These are phyloP conservation scores for Ploceus nigricollis DNA, from an alignment of 2,113 vertebrate genomes.

Conservation along the genomic window DNA sequence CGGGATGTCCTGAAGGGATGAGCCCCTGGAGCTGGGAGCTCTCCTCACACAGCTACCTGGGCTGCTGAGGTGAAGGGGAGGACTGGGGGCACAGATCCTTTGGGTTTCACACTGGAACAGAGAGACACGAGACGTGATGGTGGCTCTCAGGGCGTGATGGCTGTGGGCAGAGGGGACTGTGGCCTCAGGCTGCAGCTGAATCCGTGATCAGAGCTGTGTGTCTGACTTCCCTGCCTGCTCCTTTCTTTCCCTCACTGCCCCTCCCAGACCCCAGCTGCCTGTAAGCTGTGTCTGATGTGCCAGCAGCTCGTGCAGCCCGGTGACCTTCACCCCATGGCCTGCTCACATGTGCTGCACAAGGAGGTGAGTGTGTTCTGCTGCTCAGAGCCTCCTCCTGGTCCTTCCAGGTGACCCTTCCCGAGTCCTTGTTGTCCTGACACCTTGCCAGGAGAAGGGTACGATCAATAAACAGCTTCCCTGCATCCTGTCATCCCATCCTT, in stretches of 20 bases:
- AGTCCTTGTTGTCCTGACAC: not conserved
- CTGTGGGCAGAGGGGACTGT: not conserved
- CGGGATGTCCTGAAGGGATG: not conserved
- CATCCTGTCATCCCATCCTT: not conserved
- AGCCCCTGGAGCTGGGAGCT: not conserved
- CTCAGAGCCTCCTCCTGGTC: fast-evolving
- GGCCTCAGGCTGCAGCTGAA: not conserved
- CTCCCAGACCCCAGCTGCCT: slow-evolving; percentile 48
- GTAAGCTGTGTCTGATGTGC: slow-evolving; percentile 89
- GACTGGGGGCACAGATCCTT: not conserved
- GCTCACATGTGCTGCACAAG: slow-evolving; percentile 84
- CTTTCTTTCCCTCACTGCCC: not conserved
- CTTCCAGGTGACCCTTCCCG: not conserved
- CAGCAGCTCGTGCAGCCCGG: slow-evolving; percentile 83
- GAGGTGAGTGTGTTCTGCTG: slow-evolving; percentile 71
- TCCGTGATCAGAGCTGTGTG: fast-evolving
- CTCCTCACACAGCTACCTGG: fast-evolving
- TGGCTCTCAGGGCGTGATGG: fast-evolving
- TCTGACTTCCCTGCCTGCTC: not conserved
- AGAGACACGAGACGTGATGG: fast-evolving
- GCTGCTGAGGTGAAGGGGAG: not conserved
- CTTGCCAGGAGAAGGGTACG: not conserved
- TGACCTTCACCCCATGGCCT: slow-evolving; percentile 84
- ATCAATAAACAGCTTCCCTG: not conserved
- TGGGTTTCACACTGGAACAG: fast-evolving